Evolutionary conservation across 2,797 vertebrate genomes (phyloP).

Genomic region (Rhynchonycteris naso): DNA sequence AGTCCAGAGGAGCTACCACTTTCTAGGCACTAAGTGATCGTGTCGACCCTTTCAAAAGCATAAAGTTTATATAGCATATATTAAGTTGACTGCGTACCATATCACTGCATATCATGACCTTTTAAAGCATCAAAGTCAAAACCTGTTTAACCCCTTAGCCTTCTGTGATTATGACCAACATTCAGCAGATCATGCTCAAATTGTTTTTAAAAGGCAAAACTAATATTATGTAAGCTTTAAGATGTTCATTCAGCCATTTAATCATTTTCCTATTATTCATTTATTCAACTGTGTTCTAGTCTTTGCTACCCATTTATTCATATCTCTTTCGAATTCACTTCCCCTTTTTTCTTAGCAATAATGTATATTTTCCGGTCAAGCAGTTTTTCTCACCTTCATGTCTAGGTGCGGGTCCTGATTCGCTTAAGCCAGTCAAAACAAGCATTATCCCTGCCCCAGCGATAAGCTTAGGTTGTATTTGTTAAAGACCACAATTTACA

Average conservation of each 20-base stretch:
- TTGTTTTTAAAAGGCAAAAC: not conserved
- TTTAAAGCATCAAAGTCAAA: constrained; percentile 26
- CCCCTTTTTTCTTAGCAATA: not conserved
- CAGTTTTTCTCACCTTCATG: not conserved
- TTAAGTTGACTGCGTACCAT: not conserved
- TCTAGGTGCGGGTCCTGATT: not conserved
- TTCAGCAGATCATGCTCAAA: not conserved
- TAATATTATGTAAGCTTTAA: not conserved
- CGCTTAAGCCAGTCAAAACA: not conserved
- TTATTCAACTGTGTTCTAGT: not conserved
- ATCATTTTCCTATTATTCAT: not conserved
- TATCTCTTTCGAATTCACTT: not conserved
- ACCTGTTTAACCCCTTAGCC: not conserved
- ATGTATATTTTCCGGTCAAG: not conserved
- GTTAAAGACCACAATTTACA: not conserved
- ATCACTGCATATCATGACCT: not conserved
- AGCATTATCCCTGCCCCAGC: not conserved
- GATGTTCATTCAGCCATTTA: not conserved
- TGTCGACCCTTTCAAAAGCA: not conserved
- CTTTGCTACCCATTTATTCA: not conserved
- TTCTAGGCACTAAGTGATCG: not conserved
- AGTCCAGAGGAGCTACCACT: not conserved
- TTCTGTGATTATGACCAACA: constrained; percentile 8
- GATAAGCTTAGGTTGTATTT: not conserved
- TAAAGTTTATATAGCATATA: constrained; percentile 49